Base-by-base conservation (phyloP, 1,140 invertebrate species). In the Mactra quadrangularis region DNA sequence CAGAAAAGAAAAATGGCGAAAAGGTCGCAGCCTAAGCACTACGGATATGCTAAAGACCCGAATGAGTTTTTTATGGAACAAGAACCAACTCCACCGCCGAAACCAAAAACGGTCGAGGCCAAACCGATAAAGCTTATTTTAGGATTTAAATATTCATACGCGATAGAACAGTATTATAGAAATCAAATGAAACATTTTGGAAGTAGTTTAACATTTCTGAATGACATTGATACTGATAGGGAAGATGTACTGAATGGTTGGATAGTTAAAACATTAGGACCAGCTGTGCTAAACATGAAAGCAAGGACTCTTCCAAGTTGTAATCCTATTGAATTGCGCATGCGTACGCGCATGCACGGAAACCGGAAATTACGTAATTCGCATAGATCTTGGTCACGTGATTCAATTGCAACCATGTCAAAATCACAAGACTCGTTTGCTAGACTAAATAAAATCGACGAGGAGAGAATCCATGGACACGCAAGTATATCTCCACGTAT, bases 91-190 rank as follows among this genome's bases (percentile, higher is more conserved):
- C 50, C 76, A n/a, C 31, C 52, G 1, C 38, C 60, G 11, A 79
- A 79, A 25, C 62, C 47, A 45, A 64, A 31, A 45, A 60, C 57
- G 50, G 55, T 13, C 7, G 59, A 45, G 11, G 7, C 57, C 7
- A 79, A 79, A 70, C 33, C 62, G 3, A 29, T 64, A 7, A 68
- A 79, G 27, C 22, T 66, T n/a, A 79, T 79, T 64, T 25, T 79
- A 45, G 76, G 76, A 41, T 79, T 79, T 50, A 27, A 60, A 64
- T 79, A 79, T 59, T 79, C 76, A 6, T 70, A 79, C 47, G 76
- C 76, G n/a, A 29, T 79, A 19, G 76, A 79, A 47, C 57, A 79
- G 33, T 79, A 68, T 47, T 79, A 79, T 47, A 68, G 64, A 41
- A 45, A 22, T 3, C 59, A 79, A 41, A 35, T 79, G 60, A 55